Percentiles rank a stretch among this genome's conserved stretches.
These are phyloP conservation scores for Agonopterix alstromeriana DNA, from an alignment of 2,888 invertebrate genomes.

Conservation along the genomic window DNA sequence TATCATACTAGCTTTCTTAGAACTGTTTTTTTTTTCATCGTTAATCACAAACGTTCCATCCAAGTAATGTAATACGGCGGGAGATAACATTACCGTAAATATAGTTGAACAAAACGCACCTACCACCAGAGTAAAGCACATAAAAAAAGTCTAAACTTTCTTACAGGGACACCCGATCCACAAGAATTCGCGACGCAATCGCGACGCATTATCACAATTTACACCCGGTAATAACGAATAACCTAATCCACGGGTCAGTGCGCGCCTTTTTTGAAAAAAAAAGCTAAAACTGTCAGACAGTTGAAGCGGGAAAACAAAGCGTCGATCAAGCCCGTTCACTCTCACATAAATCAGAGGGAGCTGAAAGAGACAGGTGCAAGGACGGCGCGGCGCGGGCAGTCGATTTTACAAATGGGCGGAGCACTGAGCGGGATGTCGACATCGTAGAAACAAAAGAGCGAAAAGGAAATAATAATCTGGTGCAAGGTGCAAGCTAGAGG, in stretches of 20 bases:
- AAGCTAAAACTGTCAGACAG: constrained; percentile 31
- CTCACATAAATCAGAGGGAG: constrained; percentile 73
- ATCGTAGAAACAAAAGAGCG: constrained; percentile 67
- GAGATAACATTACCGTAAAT: constrained; percentile 70
- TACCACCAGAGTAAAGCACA: constrained; percentile 43
- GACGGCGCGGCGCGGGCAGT: constrained; percentile 61
- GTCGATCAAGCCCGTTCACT: constrained; percentile 74
- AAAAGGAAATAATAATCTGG: constrained; percentile 64
- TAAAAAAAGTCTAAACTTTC: constrained; percentile 31
- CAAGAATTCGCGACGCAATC: constrained; percentile 56
- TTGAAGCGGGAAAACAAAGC: constrained; percentile 68
- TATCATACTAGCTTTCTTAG: constrained; percentile 28
- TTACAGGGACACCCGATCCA: constrained; percentile 50
- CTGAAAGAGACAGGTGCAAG: constrained; percentile 73
- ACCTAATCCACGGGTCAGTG: constrained; percentile 45
- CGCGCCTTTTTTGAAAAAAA: constrained; percentile 49
- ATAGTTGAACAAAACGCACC: constrained; percentile 67
- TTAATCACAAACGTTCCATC: constrained; percentile 48
- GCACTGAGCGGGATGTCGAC: constrained; percentile 67
- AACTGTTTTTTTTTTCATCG: constrained; percentile 46
- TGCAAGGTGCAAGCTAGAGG: constrained; percentile 63
- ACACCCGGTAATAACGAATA: constrained; percentile 46
- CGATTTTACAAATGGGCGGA: constrained; percentile 76
- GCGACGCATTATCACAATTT: constrained; percentile 66
- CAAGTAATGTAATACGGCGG: constrained; percentile 57